Percentiles rank a stretch among this genome's conserved stretches.
Evolutionary conservation across 2,888 invertebrate species (phyloP).

Genomic region (Platycheirus albimanus): DNA sequence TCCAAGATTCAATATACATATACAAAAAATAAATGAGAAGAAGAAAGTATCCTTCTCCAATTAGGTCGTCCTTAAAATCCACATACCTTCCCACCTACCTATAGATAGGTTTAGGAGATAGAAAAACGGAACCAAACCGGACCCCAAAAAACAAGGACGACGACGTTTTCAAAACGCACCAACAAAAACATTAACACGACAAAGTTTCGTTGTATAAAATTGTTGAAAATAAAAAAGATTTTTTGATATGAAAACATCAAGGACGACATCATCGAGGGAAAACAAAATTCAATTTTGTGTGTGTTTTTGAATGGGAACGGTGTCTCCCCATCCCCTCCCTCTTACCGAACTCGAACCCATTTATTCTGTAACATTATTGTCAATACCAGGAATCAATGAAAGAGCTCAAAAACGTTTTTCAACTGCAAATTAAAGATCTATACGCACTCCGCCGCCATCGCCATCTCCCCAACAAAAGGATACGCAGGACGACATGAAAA

Average conservation of each 20-base stretch:
- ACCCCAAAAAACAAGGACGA: neutral
- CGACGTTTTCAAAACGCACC: neutral
- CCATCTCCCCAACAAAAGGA: constrained; percentile 70
- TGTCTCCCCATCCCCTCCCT: neutral
- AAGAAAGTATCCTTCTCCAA: constrained; percentile 45
- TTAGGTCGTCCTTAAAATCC: constrained; percentile 60
- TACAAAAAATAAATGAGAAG: neutral
- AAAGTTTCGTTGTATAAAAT: constrained; percentile 56
- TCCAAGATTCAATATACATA: constrained; percentile 35
- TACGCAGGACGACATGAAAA: constrained; percentile 59
- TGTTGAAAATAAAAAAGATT: constrained; percentile 32
- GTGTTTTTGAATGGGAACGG: constrained; percentile 5
- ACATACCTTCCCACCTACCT: neutral
- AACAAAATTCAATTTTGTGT: constrained; percentile 68
- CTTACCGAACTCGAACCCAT: neutral
- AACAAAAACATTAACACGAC: constrained; percentile 10
- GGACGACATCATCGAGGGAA: constrained; percentile 67
- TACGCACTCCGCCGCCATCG: no score
- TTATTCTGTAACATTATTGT: constrained; percentile 22
- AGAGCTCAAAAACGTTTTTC: constrained; percentile 63
- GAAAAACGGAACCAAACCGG: neutral
- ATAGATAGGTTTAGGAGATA: neutral
- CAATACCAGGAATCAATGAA: constrained; percentile 66
- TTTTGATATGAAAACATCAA: constrained; percentile 62
- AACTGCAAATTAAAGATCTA: constrained; percentile 69